These are phyloP conservation scores for Lampropteryx suffumata DNA, from an alignment of 2,888 invertebrate species.

Conservation along the genomic window DNA sequence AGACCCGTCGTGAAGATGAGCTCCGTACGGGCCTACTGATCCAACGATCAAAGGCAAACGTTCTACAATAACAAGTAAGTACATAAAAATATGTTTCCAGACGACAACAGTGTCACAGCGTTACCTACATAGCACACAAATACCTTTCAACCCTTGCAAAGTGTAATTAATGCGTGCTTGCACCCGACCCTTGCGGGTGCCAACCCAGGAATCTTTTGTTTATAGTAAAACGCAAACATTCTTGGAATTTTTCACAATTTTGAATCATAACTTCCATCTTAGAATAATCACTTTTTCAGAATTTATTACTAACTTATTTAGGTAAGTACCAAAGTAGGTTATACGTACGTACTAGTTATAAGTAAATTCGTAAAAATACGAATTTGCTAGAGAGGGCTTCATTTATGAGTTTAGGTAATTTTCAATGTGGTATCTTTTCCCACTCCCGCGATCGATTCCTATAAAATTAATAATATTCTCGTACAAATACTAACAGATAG, in stretches of 20 bases:
- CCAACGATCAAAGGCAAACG: slow-evolving; percentile 88
- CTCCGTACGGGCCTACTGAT: slow-evolving; percentile 96
- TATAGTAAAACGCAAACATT: slow-evolving; percentile 64
- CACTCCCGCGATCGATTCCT: too few relatives aligned
- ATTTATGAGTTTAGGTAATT: too few relatives aligned
- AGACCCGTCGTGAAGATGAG: slow-evolving; percentile 94
- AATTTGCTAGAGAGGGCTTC: too few relatives aligned
- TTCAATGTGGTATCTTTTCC: too few relatives aligned
- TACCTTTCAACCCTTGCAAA: slow-evolving; percentile 63
- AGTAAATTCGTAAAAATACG: too few relatives aligned
- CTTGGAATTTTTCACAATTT: slow-evolving; percentile 59
- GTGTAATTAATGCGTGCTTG: slow-evolving; percentile 79
- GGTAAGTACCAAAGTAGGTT: too few relatives aligned
- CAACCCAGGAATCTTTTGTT: slow-evolving; percentile 63
- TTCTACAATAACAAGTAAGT: slow-evolving; percentile 48
- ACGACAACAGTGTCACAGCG: slow-evolving; percentile 40
- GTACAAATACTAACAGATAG: too few relatives aligned
- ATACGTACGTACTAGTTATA: too few relatives aligned
- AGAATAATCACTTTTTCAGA: too few relatives aligned
- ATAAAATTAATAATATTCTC: too few relatives aligned
- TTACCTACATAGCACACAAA: slow-evolving; percentile 48
- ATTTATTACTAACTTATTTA: too few relatives aligned
- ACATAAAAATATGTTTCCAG: slow-evolving; percentile 18
- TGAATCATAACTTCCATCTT: slow-evolving; percentile 27
- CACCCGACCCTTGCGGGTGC: slow-evolving; percentile 68